phyloP scores from a whole-genome alignment of 2,797 vertebrate species.

The Epinephelus awoara region DNA sequence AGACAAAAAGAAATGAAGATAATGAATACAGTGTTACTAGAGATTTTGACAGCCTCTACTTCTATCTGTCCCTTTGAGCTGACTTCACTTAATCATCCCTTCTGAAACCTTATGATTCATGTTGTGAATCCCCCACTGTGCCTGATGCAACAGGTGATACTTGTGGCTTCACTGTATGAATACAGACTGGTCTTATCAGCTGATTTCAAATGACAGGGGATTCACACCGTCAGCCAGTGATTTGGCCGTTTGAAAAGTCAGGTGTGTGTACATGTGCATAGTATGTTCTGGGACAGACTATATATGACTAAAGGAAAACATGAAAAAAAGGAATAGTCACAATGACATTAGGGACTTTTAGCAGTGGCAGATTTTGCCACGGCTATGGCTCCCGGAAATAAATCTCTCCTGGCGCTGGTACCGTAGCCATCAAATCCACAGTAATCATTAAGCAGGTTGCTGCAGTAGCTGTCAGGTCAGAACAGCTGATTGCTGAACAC shows the following conservation, averaged over 20 bases:
- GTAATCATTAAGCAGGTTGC: too few relatives aligned
- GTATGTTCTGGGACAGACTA: too few relatives aligned
- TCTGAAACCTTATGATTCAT: slow-evolving; percentile 43
- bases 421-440: too few relatives aligned
- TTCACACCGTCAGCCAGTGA: neutral
- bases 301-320: too few relatives aligned
- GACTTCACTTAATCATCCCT: neutral
- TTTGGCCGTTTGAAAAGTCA: neutral
- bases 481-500: too few relatives aligned
- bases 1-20: slow-evolving; percentile 11
- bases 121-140: slow-evolving; percentile 37
- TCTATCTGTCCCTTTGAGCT: neutral
- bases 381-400: too few relatives aligned
- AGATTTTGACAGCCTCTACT: neutral
- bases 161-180: slow-evolving; percentile 17
- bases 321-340: too few relatives aligned
- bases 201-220: neutral
- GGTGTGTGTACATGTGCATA: neutral
- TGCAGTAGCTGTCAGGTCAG: too few relatives aligned
- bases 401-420: too few relatives aligned
- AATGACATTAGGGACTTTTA: too few relatives aligned
- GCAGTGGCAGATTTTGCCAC: too few relatives aligned
- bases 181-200: neutral
- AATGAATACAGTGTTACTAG: neutral
- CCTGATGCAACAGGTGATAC: slow-evolving; percentile 23